Conservation (phyloP, 1,140 invertebrate genomes). For the Eriosoma lanigerum region DNA sequence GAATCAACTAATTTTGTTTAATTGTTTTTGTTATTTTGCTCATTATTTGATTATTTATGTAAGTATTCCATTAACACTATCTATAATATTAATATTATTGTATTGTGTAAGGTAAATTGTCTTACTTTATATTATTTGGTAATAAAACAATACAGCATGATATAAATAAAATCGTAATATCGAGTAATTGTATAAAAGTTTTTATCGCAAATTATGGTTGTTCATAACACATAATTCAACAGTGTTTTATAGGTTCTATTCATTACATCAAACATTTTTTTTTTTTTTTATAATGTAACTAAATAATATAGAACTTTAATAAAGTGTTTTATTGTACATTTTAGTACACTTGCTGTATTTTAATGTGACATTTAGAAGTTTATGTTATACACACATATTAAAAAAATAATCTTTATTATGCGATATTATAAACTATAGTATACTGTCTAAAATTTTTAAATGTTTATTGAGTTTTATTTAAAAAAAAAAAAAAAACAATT, state of each 20-base stretch:
- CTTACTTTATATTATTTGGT: too few species aligned
- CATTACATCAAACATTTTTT: background rate
- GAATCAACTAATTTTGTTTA: too few species aligned
- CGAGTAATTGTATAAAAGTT: background rate
- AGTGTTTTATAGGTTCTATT: background rate
- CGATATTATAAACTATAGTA: too few species aligned
- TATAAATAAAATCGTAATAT: background rate
- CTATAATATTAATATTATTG: too few species aligned
- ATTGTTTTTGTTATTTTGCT: too few species aligned
- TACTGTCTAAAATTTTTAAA: too few species aligned
- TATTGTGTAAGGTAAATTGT: too few species aligned
- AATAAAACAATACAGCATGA: too few species aligned
- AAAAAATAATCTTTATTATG: background rate
- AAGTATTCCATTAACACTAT: too few species aligned
- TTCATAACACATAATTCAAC: constrained; percentile 1
- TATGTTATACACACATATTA: background rate
- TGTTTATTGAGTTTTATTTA: too few species aligned
- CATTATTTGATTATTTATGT: too few species aligned
- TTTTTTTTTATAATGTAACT: background rate
- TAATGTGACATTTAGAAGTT: background rate
- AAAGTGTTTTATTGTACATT: background rate
- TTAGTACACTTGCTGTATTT: background rate
- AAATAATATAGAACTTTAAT: background rate
- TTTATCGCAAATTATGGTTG: background rate
- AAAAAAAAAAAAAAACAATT: too few species aligned